phyloP scores from a whole-genome alignment of 2,888 invertebrate genomes.

The Coleophora flavipennella region DNA sequence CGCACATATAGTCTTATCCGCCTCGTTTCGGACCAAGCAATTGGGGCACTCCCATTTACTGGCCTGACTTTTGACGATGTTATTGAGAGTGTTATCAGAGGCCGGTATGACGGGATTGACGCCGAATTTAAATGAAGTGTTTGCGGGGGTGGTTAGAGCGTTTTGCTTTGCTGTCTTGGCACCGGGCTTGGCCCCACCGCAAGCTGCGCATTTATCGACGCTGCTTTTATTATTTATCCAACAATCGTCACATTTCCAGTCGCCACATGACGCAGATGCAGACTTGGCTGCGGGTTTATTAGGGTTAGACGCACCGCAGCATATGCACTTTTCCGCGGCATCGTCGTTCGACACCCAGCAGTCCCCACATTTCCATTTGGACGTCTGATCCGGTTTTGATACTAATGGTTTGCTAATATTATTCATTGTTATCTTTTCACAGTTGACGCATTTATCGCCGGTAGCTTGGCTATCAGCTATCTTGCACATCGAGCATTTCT shows the following conservation, averaged over 20 bases:
- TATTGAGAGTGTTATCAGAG: slow-evolving; percentile 22
- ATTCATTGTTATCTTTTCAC: slow-evolving; percentile 23
- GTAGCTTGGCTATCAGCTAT: slow-evolving; percentile 20
- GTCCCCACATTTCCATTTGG: slow-evolving; percentile 39
- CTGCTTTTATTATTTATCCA: slow-evolving; percentile 35
- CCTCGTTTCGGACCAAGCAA: slow-evolving; percentile 47
- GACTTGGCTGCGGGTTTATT: slow-evolving; percentile 6
- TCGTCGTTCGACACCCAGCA: slow-evolving; percentile 38
- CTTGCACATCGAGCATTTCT: slow-evolving; percentile 32
- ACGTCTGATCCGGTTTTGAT: slow-evolving; percentile 13
- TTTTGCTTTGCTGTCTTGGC: slow-evolving; percentile 9
- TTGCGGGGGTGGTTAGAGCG: neutral
- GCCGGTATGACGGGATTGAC: neutral
- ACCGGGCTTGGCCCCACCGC: slow-evolving; percentile 28
- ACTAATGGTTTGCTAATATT: slow-evolving; percentile 11
- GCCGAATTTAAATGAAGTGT: neutral
- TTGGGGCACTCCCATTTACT: slow-evolving; percentile 47
- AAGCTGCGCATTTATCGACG: slow-evolving; percentile 37
- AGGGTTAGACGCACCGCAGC: slow-evolving; percentile 31
- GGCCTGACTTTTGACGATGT: slow-evolving; percentile 28
- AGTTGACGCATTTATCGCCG: slow-evolving; percentile 30
- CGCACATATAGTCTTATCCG: slow-evolving; percentile 31
- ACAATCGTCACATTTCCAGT: slow-evolving; percentile 41
- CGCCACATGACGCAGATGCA: slow-evolving; percentile 8
- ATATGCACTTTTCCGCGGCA: slow-evolving; percentile 28